A percentile compares a stretch with the other conserved stretches of the same genome.
phyloP scores from a whole-genome alignment of 2,113 vertebrate genomes.

The Nannobrachium achirus region DNA sequence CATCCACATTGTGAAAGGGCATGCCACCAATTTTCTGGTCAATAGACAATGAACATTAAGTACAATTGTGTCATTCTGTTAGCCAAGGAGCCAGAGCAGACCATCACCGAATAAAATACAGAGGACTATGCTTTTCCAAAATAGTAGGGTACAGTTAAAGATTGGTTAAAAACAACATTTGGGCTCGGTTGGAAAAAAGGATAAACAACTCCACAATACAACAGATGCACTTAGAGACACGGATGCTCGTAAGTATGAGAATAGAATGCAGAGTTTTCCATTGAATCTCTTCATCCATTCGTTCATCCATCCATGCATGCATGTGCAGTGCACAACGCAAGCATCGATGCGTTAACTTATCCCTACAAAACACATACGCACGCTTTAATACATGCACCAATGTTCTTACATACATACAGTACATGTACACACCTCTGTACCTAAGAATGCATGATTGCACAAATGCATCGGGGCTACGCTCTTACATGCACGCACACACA shows the following conservation, averaged over 20 bases:
- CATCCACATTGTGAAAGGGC: slow-evolving; percentile 45
- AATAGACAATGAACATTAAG: slow-evolving; percentile 44
- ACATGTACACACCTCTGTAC: background rate
- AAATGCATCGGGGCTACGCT: too few species aligned
- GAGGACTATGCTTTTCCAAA: background rate
- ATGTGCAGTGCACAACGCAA: slow-evolving; percentile 12
- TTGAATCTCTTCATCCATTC: slow-evolving; percentile 14
- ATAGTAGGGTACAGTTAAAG: background rate
- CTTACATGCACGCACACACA: background rate
- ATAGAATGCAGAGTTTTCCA: background rate
- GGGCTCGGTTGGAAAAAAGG: slow-evolving; percentile 1
- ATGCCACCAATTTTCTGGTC: slow-evolving; percentile 59
- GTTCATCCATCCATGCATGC: slow-evolving; percentile 8
- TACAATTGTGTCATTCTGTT: slow-evolving; percentile 5
- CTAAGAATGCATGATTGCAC: slow-evolving; percentile 1
- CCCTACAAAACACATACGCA: slow-evolving; percentile 6
- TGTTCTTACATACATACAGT: slow-evolving; percentile 5
- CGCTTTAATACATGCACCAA: background rate
- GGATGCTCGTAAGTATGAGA: background rate
- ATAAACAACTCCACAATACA: slow-evolving; percentile 16
- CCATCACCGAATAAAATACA: background rate
- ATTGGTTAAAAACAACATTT: background rate
- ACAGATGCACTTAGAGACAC: slow-evolving; percentile 8
- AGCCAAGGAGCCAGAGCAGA: background rate
- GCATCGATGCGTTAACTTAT: slow-evolving; percentile 5